Evolutionary conservation across 2,888 invertebrate genomes (phyloP), one percentile per base, ranked within the genome.

Genomic region (Eupeodes luniger): DNA sequence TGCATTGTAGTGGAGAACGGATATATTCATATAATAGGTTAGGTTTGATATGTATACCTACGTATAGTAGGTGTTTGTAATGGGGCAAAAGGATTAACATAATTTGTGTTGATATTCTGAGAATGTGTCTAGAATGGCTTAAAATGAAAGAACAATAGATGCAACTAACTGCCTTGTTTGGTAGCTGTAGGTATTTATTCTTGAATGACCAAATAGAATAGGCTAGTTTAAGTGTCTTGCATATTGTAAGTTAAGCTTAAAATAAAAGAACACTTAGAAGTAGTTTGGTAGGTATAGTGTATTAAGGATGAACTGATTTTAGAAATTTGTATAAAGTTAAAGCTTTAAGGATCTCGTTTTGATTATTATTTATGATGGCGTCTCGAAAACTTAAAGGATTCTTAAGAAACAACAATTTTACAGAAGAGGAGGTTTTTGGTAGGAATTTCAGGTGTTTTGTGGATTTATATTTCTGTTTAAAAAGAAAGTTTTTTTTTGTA

Each of bases 51-150:
- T 5, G 27, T 27, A 7, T 40, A 40, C 6, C 5, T 40, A 40
- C 6, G 9, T 40, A 40, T 40, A 40, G 80, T 81, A 53, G 55
- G 57, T 44, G 49, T 66, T 55, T 70, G 61, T 57, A 72, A 72
- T 72, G 47, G 59, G 59, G 55, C 81, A 51, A 36, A 75, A 78
- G 88, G 88, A 84, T 88, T 85, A 88, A 84, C 88, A 88, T 88
- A 88, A 88, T 88, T 88, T 88, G 88, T 85, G 84, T 85, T 88
- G 88, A 85, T 88, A 74, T 81, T 84, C 84, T 64, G 69, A 81
- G 83, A 84, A 80, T 88, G 80, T 75, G 44, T 72, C 59, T 36
- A 57, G 47, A 19, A 47, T 72, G 47, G 72, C 27, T 72, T 72
- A 10, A 59, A 44, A n/a, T 16, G 57, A 57, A 69, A 10, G 4